A percentile compares a stretch with the other conserved stretches of the same genome.
These are phyloP conservation scores for Toxotes lorentzi DNA, from an alignment of 2,797 vertebrate genomes.

Conservation along the genomic window DNA sequence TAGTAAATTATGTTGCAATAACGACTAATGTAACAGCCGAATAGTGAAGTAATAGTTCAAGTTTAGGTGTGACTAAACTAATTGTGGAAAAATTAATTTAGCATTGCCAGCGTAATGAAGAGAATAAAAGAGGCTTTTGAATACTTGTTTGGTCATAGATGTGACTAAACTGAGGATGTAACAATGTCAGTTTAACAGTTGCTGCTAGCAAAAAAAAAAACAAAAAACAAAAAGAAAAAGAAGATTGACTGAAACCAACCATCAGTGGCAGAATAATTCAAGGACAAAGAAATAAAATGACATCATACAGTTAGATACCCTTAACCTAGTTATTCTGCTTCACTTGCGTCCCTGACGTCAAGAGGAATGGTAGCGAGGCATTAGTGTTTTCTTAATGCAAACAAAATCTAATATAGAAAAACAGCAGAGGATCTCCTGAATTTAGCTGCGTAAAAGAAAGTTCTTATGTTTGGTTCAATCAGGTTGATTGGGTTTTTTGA, in stretches of 20 bases:
- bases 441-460: slow-evolving; percentile 28
- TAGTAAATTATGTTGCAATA: no score
- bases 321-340: slow-evolving; percentile 37
- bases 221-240: no score
- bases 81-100: no score
- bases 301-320: slow-evolving; percentile 19
- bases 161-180: neutral
- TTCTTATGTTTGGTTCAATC: slow-evolving; percentile 44
- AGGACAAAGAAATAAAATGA: slow-evolving; percentile 27
- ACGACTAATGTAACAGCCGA: no score
- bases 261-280: slow-evolving; percentile 2
- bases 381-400: slow-evolving; percentile 49
- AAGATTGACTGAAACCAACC: slow-evolving; percentile 6
- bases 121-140: neutral
- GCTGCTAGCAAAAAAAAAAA: slow-evolving; percentile 20
- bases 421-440: slow-evolving; percentile 13
- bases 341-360: slow-evolving; percentile 22
- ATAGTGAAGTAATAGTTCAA: no score
- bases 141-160: neutral
- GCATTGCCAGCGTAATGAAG: no score
- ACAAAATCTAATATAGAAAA: slow-evolving; percentile 69
- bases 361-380: slow-evolving; percentile 12
- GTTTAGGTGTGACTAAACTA: no score
- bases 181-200: neutral
- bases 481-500: slow-evolving; percentile 31